Evolutionary conservation across 2,113 vertebrate genomes (phyloP), one percentile per base, ranked within the genome.

Genomic region (Aplodontia rufa): DNA sequence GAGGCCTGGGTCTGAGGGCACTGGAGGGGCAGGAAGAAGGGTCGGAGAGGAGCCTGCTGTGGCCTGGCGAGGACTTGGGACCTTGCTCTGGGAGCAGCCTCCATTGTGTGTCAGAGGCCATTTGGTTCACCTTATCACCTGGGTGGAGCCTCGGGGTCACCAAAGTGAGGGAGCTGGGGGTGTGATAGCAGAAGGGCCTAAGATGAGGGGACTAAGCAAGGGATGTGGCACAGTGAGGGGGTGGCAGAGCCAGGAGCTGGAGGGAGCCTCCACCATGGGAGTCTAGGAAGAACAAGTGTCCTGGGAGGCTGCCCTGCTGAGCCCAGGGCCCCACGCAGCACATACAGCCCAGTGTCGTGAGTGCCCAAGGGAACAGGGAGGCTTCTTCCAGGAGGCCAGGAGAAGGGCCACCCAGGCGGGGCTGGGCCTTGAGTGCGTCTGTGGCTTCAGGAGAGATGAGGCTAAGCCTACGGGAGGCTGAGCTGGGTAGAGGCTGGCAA

Each of bases 241-340:
- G n/a, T 3, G 8, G 19, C 51, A 0, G 1, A 3, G 11, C 30
- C 69, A 45, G 3, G 1, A 0, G n/a, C 4, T 45, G 9, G 3
- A 2, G 4, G 22, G 42, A n/a, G n/a, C n/a, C n/a, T n/a, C 66
- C 80, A 49, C 74, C 35, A 40, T 12, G 17, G 28, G 47, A 20
- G 3, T 35, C 64, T 66, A 53, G 81, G 24, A 90, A 60, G 76
- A 35, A 17, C 45, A 8, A n/a, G n/a, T n/a, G n/a, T n/a, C n/a
- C n/a, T 10, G 4, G 12, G 40, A 37, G 19, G 53, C 35, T 22
- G 24, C 66, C 58, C 30, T 13, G 40, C 30, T n/a, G 64, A 28
- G 74, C 12, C 24, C 35, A 30, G 51, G 60, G 4, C 6, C 55
- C 28, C 26, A 16, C 71, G 47, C 22, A 1, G 5, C 22, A 19